Evolutionary conservation across 2,113 vertebrate genomes (phyloP), one percentile per base, ranked within the genome.

Genomic region (Suricata suricatta): DNA sequence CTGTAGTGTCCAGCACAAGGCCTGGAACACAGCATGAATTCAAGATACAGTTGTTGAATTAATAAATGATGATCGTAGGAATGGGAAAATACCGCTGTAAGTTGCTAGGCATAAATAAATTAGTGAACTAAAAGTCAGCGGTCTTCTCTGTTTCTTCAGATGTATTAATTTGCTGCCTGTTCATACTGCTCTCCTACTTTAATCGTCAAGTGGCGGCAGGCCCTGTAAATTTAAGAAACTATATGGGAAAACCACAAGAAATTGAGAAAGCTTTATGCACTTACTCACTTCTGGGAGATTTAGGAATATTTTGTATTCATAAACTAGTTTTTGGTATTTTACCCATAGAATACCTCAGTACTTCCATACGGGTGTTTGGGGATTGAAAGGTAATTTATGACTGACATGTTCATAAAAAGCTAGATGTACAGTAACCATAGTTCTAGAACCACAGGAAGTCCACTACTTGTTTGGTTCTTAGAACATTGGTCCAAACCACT

Each of bases 211-310:
- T 35, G 21, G 60, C 16, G 50, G 29, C 27, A 68, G 38, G 6
- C 31, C 44, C 57, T 88, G 81, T 54, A 92, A 80, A 91, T 72
- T 33, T 35, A 29, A 84, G 60, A 83, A 89, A 64, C 31, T 35
- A 7, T 29, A 50, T 84, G 44, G n/a, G 41, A 76, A 44, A 76
- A 88, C 88, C 64, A 41, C 2, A 41, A 41, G 23, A 95, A 88
- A 47, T 29, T 35, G 44, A 66, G 31, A 60, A 72, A 64, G 68
- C 27, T 79, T 74, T 31, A 83, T 57, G 41, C 64, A 47, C 44
- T n/a, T 81, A 93, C 29, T 66, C 92, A 47, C 57, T 90, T 93
- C 92, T 69, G 41, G 44, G 35, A 27, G 54, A 92, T 83, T 88
- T 95, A 88, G 83, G 85, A 74, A 85, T 92, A 33, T 33, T 72